Evolutionary conservation across 1,140 invertebrate species (phyloP), one percentile per base, ranked within the genome.

Genomic region (Phthorimaea operculella): DNA sequence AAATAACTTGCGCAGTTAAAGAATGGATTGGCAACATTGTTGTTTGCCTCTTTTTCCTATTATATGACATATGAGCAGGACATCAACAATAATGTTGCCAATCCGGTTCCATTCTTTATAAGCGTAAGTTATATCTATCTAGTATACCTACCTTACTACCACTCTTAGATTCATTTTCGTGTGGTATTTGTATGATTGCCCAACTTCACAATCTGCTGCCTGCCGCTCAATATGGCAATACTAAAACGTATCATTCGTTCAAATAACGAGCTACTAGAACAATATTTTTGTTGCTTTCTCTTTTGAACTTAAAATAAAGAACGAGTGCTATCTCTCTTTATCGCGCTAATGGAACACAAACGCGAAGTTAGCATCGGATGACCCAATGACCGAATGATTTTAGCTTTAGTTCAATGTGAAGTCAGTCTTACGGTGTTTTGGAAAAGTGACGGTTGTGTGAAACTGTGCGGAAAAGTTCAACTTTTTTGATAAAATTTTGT

Each of bases 391-490:
- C 36, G 10, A 39, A 39, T n/a, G 36, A 9, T n/a, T n/a, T n/a
- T n/a, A 39, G 36, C 1, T 2, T 39, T 3, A 39, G 21, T 2
- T 28, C 52, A 68, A 52, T 77, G 74, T 74, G 21, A 44, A 76
- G 75, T 53, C 63, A 78, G 73, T 83, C 64, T 63, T 59, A 72
- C 70, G 62, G 62, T 78, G 66, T 72, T 75, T 68, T 74, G 66
- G 59, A 55, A 68, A 52, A 60, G 79, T 79, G 74, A 54, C 59
- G 75, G 72, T 77, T 74, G 79, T 83, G 78, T 75, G 60, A 60
- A 64, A 58, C 65, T 72, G 77, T 79, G 78, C 58, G 62, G 57
- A 39, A 60, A 65, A 57, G 57, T 52, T 66, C 66, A 69, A 62
- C 59, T 58, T 71, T 70, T 70, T 62, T 60, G 55, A 52, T 63